Evolutionary conservation across 2,113 vertebrate species (phyloP), one percentile per base, ranked within the genome.

Genomic region (Dicaeum eximium): DNA sequence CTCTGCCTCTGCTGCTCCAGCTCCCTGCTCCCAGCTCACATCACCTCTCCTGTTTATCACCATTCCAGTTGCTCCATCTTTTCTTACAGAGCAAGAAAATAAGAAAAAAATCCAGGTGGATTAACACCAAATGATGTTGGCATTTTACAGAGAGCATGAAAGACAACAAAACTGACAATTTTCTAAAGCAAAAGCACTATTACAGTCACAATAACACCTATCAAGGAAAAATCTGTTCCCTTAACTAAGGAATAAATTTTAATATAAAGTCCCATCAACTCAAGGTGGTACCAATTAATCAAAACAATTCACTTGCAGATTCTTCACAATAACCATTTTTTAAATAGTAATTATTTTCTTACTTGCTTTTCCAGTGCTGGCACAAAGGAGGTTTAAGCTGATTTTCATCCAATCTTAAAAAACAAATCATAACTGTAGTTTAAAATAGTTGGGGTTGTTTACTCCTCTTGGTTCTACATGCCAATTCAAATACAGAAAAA

Each of bases 361-460:
- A 75, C 78, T 84, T 69, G 44, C 62, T 88, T 40, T 80, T 92
- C 74, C 37, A 80, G 1, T 22, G 23, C 15, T 95, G 92, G 85
- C 90, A 95, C 44, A 84, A 92, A 86, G 47, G 65, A 88, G 19
- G 16, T 50, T 96, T 71, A 71, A 91, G 58, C 61, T 86, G 85
- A 93, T 83, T 92, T 94, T 87, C 57, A 89, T 82, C 47, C 66
- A 54, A 61, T 28, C 88, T 88, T 80, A 64, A 75, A 92, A 92
- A 71, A 42, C 35, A 92, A 95, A 57, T 15, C 15, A 18, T 80
- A 74, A 74, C 27, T 51, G 35, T 38, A 80, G 53, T 94, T 93
- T 84, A 56, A 94, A 96, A 92, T 79, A 91, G 50, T 75, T 71
- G 50, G 57, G 75, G 82, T 64, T 92, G 69, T 86, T 93, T 85